Evolutionary conservation across 2,797 vertebrate species (phyloP).

Genomic region (Oophaga sylvatica): DNA sequence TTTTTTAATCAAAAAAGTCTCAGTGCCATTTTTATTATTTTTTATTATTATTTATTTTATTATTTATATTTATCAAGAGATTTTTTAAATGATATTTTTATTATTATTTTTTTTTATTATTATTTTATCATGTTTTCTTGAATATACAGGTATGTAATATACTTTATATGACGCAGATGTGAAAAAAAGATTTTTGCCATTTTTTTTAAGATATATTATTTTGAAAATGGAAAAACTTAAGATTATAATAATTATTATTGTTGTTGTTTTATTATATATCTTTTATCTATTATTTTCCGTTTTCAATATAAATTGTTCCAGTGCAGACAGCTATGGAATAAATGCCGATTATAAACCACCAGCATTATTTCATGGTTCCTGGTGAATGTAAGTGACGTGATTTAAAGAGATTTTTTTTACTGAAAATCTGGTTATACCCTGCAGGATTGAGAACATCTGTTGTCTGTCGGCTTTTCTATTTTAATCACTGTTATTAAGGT

Average conservation of each 20-base stretch:
- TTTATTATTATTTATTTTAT: too few species aligned
- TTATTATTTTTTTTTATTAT: too few species aligned
- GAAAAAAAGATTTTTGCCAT: neutral
- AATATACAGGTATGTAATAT: too few species aligned
- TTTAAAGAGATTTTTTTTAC: neutral
- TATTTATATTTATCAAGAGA: too few species aligned
- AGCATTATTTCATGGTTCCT: neutral
- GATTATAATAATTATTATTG: too few species aligned
- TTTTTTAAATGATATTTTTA: too few species aligned
- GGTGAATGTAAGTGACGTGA: neutral
- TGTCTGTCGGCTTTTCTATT: conserved; percentile 9
- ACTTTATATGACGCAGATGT: too few species aligned
- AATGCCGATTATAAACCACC: conserved; percentile 8
- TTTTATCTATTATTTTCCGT: neutral
- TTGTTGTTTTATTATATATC: neutral
- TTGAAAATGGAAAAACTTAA: neutral
- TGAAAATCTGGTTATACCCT: neutral
- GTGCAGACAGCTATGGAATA: neutral
- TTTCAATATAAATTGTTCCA: neutral
- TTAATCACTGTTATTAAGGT: neutral
- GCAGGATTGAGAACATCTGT: conserved; percentile 12
- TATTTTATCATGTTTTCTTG: too few species aligned
- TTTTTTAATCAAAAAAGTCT: too few species aligned
- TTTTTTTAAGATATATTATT: neutral
- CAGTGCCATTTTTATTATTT: too few species aligned